Conservation (phyloP, 1,140 invertebrate genomes). For the Aphelenchoides besseyi region DNA sequence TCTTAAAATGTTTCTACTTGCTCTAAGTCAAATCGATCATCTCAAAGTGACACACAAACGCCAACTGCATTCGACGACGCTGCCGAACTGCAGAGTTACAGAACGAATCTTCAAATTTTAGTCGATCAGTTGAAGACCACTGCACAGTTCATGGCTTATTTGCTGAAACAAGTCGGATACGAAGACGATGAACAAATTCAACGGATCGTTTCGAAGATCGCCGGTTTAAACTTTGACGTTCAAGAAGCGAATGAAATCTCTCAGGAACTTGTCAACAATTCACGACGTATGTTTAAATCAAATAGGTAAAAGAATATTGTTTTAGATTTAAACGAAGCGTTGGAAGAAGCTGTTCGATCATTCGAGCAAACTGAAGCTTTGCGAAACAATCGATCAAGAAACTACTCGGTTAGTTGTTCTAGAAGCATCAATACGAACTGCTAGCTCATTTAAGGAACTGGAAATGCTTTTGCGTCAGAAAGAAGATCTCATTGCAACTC, state of each 20-base stretch:
- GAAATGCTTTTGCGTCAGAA: background rate
- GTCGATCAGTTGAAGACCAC: background rate
- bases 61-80: background rate
- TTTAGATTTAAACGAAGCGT: background rate
- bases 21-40: background rate
- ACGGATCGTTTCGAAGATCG: background rate
- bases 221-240: background rate
- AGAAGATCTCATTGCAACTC: background rate
- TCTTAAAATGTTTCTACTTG: background rate
- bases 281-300: background rate
- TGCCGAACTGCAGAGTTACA: background rate
- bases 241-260: background rate
- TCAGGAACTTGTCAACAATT: background rate
- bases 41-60: no score
- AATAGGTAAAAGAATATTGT: background rate
- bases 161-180: background rate
- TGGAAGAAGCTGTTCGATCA: background rate
- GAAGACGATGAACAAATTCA: background rate
- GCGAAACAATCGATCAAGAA: no score
- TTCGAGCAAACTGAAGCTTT: no score
- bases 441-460: no score
- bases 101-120: background rate
- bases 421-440: no score
- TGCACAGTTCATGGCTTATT: background rate
- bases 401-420: background rate